Percentiles rank a stretch among this genome's conserved stretches.
phyloP scores from a whole-genome alignment of 2,888 invertebrate species.

The Callimorpha dominula region DNA sequence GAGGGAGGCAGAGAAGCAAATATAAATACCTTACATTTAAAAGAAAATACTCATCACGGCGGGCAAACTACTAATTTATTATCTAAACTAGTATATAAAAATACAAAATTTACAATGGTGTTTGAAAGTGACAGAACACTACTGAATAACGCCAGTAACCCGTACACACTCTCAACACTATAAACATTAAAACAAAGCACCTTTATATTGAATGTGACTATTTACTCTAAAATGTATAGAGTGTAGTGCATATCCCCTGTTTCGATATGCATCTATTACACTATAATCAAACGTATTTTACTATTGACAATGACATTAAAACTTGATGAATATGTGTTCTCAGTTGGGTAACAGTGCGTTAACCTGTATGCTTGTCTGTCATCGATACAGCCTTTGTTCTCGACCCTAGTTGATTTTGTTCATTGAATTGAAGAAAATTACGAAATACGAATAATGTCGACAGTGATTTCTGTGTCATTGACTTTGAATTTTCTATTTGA shows the following conservation, averaged over 20 bases:
- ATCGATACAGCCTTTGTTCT: conserved; percentile 58
- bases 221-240: conserved; percentile 3
- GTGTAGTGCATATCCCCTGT: not conserved
- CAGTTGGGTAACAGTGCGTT: conserved; percentile 60
- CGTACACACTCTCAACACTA: no score
- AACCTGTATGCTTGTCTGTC: conserved; percentile 55
- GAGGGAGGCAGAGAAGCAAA: no score
- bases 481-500: not conserved
- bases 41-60: no score
- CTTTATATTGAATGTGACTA: not conserved
- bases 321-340: conserved; percentile 50
- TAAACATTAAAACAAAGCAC: not conserved
- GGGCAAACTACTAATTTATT: no score
- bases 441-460: conserved; percentile 11
- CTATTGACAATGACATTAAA: conserved; percentile 65
- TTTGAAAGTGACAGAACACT: no score
- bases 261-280: conserved; percentile 6
- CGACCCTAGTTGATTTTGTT: conserved; percentile 51
- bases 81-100: no score
- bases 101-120: no score
- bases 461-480: conserved; percentile 15
- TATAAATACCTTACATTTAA: no score
- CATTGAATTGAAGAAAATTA: conserved; percentile 49
- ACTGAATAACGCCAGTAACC: no score
- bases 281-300: not conserved